Base-by-base conservation (phyloP, 2,888 invertebrate genomes). In the Idaea straminata region DNA sequence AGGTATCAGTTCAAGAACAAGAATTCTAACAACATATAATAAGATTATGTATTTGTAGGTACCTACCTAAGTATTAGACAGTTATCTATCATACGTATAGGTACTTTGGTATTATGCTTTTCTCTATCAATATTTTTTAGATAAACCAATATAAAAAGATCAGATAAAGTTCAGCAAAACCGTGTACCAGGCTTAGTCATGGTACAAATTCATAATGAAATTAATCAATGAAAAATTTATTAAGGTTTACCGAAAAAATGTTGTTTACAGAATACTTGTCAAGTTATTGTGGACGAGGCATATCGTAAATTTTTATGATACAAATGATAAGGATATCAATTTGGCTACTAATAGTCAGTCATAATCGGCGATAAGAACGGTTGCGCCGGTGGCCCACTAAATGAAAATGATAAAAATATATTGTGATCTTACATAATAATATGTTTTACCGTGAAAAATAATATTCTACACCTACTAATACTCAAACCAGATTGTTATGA, bases 241-340 rank as follows among this genome's bases (percentile, higher is more conserved):
- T 78, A 73, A 71, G 66, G 68, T 47, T 47, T 13, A 47, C 13
- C 47, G 68, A 75, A 84, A 72, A 85, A 85, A 87, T 87, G 78
- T 85, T 91, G 86, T 91, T 91, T 88, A 82, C 86, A 76, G 75
- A 85, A 83, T 80, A 82, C 87, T 90, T 85, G 88, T 88, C 81
- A 80, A 77, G 67, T 77, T 74, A 85, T 87, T 87, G 84, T 82
- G 72, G 73, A 76, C 77, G 80, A 47, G 47, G 82, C 75, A 73
- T 83, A 82, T 87, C 86, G 82, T 89, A 87, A 87, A 88, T 25
- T 80, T 89, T 89, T 90, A 89, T 82, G 87, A 88, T 85, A 83
- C 72, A 73, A 25, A 58, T 72, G 89, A 88, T 89, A 89, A 83
- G 75, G 78, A 76, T 87, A 89, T 88, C 87, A 88, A 86, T 88